These are phyloP conservation scores for Meda fulgida DNA, from an alignment of 2,797 vertebrate species.

Conservation along the genomic window DNA sequence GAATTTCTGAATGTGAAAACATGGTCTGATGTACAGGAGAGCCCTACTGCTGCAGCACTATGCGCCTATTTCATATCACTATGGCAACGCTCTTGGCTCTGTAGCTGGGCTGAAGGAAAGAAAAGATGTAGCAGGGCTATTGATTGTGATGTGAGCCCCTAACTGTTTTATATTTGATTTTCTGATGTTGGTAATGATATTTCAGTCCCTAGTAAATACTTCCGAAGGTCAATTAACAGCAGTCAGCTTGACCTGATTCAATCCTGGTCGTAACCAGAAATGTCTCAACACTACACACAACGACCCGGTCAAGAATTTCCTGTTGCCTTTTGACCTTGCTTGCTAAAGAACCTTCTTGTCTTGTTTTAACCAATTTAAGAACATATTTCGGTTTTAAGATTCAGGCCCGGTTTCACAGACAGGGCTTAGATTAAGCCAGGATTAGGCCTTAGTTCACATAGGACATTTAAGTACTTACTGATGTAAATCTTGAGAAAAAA, in stretches of 20 bases:
- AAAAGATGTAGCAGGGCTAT: constrained; percentile 63
- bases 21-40: constrained; percentile 45
- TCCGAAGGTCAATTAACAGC: constrained; percentile 65
- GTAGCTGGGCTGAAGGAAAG: constrained; percentile 60
- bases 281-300: constrained; percentile 20
- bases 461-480: neutral
- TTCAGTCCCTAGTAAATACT: constrained; percentile 70
- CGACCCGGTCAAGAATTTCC: constrained; percentile 10
- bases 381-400: neutral
- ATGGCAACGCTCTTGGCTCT: constrained; percentile 76
- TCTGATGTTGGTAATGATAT: constrained; percentile 72
- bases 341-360: constrained; percentile 7
- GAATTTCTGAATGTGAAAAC: constrained; percentile 52
- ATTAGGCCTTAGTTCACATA: neutral
- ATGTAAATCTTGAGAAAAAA: neutral
- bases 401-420: neutral
- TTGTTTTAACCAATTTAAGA: neutral
- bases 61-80: constrained; percentile 74
- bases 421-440: neutral
- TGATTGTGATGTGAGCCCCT: constrained; percentile 75
- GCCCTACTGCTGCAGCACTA: constrained; percentile 65
- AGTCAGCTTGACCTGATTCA: constrained; percentile 62
- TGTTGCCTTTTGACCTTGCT: constrained; percentile 22
- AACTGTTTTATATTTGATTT: constrained; percentile 74
- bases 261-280: constrained; percentile 27